Evolutionary conservation across 2,113 vertebrate species (phyloP).

Genomic region (Micromys minutus): DNA sequence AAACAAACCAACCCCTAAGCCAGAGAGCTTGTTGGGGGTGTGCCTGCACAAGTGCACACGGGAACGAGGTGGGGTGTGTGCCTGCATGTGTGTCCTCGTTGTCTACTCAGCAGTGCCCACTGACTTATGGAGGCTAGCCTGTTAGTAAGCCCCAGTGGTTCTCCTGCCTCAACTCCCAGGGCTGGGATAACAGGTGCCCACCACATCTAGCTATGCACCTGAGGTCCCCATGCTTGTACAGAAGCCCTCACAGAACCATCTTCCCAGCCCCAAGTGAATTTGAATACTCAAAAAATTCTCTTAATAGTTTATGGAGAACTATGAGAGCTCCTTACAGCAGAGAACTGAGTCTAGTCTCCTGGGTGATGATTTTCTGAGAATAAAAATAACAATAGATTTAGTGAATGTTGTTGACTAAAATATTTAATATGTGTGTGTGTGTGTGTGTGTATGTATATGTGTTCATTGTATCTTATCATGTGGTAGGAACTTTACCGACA

Average conservation of each 20-base stretch:
- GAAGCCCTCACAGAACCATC: no score
- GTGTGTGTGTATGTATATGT: no score
- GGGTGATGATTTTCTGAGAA: slow-evolving; percentile 8
- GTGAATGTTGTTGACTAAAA: slow-evolving; percentile 20
- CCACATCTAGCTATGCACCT: background rate
- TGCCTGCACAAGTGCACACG: background rate
- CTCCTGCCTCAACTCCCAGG: background rate
- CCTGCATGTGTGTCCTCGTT: no score
- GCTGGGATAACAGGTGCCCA: background rate
- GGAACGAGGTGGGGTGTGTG: no score
- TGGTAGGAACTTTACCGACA: slow-evolving; percentile 31
- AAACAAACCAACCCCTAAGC: no score
- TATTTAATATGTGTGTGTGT: slow-evolving; percentile 33
- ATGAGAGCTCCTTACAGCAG: slow-evolving; percentile 23
- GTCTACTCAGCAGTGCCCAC: no score
- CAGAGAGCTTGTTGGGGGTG: background rate
- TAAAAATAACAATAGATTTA: slow-evolving; percentile 48
- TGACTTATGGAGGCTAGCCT: background rate
- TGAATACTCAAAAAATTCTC: slow-evolving; percentile 47
- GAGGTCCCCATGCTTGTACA: background rate
- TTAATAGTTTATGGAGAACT: background rate
- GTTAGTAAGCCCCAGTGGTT: background rate
- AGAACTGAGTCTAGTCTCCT: slow-evolving; percentile 26
- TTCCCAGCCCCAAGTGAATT: no score
- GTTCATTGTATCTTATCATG: background rate